Conservation (phyloP, 1,140 invertebrate species). For the Prorops nasuta region DNA sequence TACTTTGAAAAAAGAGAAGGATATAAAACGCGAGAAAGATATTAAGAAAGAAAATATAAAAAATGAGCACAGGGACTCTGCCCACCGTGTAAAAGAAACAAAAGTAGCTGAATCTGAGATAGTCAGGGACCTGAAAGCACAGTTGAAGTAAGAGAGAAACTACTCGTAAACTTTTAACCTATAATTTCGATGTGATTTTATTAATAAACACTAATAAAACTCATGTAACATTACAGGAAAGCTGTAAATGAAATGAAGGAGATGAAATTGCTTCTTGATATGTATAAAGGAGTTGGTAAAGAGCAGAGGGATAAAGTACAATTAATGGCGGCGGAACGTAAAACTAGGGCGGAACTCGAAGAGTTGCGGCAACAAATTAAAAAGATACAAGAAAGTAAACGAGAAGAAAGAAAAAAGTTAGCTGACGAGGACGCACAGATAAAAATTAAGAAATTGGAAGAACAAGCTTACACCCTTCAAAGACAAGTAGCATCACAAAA, state of each 20-base stretch:
- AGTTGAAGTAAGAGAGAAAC: slow-evolving; percentile 79
- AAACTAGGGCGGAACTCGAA: slow-evolving; percentile 84
- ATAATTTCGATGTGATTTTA: slow-evolving; percentile 10
- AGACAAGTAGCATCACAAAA: slow-evolving; percentile 83
- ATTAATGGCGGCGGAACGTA: slow-evolving; percentile 93
- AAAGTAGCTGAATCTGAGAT: slow-evolving; percentile 64
- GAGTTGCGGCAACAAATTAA: slow-evolving; percentile 82
- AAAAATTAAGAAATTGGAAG: slow-evolving; percentile 94
- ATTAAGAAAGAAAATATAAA: slow-evolving; percentile 64
- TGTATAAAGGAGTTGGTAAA: slow-evolving; percentile 96
- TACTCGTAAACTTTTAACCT: no score
- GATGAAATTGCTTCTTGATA: slow-evolving; percentile 91
- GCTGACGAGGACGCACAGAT: slow-evolving; percentile 93
- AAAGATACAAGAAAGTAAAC: slow-evolving; percentile 86
- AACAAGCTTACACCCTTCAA: slow-evolving; percentile 81
- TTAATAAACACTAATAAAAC: background rate
- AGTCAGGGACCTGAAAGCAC: slow-evolving; percentile 83
- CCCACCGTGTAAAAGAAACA: slow-evolving; percentile 61
- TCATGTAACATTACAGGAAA: slow-evolving; percentile 64
- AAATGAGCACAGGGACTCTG: slow-evolving; percentile 56
- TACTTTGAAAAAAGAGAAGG: slow-evolving; percentile 62
- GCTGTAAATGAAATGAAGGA: slow-evolving; percentile 89
- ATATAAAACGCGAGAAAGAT: slow-evolving; percentile 62
- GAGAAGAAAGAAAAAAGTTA: slow-evolving; percentile 87
- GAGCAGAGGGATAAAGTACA: slow-evolving; percentile 95